Conservation (phyloP, 2,888 invertebrate genomes). For the Chouioia cunea region DNA sequence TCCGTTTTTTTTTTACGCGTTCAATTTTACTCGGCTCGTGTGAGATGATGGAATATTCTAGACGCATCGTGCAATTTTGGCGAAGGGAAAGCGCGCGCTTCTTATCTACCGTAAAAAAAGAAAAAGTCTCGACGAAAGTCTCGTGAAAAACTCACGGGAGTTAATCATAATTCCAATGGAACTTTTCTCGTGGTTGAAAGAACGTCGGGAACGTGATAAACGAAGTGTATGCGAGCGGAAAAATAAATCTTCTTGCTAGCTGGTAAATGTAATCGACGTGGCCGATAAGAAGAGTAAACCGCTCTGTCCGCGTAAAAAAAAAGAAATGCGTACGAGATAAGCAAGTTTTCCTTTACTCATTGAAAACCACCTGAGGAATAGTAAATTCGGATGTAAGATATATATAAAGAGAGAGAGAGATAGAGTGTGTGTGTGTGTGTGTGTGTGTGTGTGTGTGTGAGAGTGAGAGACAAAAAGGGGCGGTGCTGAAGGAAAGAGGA, state of each 20-base stretch:
- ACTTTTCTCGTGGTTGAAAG: no score
- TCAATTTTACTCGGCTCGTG: background rate
- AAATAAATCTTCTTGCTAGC: constrained; percentile 37
- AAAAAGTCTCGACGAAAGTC: no score
- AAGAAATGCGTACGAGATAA: background rate
- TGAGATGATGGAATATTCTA: constrained; percentile 31
- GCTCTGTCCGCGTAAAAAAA: constrained; percentile 5
- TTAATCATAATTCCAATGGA: constrained; percentile 12
- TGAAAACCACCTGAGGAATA: constrained; percentile 51
- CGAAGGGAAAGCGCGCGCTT: no score
- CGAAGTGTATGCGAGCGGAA: background rate
- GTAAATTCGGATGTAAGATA: no score
- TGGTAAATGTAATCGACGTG: constrained; percentile 41
- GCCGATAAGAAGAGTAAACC: constrained; percentile 36
- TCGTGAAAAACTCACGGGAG: background rate
- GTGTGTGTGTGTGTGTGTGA: background rate
- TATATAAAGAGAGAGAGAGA: no score
- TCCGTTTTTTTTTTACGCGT: no score
- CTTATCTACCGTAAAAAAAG: no score
- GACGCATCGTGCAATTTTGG: constrained; percentile 15
- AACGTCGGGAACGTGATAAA: no score
- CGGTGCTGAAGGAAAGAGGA: background rate
- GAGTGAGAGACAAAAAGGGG: constrained; percentile 15
- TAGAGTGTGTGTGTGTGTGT: background rate
- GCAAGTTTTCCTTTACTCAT: constrained; percentile 27